Percentiles rank a stretch among this genome's conserved stretches.
Conservation (phyloP, 1,140 invertebrate genomes). For the Philotrypesis tridentata region DNA sequence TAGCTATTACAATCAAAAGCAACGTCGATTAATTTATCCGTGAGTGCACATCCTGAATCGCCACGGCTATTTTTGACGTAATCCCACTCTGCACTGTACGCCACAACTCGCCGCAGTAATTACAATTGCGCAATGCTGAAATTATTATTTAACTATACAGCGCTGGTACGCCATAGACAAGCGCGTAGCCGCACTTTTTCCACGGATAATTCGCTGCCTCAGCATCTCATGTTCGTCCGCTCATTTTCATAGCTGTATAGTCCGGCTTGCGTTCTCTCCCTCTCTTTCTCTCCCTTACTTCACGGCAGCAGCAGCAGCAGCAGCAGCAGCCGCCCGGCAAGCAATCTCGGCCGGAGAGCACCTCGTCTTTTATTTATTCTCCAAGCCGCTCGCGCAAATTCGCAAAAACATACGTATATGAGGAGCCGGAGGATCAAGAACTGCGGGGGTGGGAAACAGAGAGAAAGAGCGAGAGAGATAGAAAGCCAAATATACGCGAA, state of each 20-base stretch:
- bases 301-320: too few species aligned
- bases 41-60: background rate
- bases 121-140: background rate
- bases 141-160: background rate
- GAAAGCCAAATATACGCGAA: conserved; percentile 44
- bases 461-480: conserved; percentile 46
- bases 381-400: background rate
- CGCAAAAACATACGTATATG: background rate
- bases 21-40: background rate
- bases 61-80: background rate
- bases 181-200: background rate
- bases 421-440: background rate
- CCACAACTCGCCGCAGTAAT: background rate
- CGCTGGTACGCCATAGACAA: background rate
- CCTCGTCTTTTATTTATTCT: conserved; percentile 32
- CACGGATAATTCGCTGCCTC: background rate
- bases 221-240: background rate
- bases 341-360: background rate
- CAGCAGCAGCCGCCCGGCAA: too few species aligned
- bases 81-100: background rate
- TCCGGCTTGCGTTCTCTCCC: background rate
- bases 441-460: background rate
- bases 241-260: background rate
- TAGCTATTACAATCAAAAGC: background rate
- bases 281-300: too few species aligned